Evolutionary conservation across 2,113 vertebrate genomes (phyloP).

Genomic region (Natator depressus): DNA sequence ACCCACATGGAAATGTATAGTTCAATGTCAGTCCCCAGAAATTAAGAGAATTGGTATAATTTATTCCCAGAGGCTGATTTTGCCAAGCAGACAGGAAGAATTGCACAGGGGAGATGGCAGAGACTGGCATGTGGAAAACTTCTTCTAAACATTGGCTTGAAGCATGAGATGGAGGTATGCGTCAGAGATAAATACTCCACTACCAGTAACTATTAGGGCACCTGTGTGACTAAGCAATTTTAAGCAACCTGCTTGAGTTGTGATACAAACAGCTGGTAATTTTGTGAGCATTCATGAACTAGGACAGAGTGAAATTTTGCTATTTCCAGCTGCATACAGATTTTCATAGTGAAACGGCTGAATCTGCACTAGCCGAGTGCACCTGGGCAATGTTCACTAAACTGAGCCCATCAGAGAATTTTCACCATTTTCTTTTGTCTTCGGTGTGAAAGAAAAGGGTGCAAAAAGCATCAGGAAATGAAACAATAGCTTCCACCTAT

Average conservation of each 20-base stretch:
- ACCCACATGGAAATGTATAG: not conserved
- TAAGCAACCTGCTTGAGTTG: rapidly evolving
- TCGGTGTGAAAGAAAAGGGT: not conserved
- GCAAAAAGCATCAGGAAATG: not conserved
- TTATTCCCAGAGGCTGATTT: not conserved
- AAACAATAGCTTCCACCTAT: not conserved
- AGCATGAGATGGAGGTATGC: not conserved
- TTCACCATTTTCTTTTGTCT: not conserved
- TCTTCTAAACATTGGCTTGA: not conserved
- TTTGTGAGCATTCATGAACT: not conserved
- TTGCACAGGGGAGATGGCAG: not conserved
- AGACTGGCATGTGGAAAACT: not conserved
- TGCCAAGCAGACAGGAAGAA: not conserved
- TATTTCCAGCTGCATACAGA: not conserved
- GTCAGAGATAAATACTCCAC: rapidly evolving
- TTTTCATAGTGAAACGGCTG: not conserved
- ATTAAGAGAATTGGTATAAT: not conserved
- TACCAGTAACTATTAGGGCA: not conserved
- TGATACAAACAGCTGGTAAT: not conserved
- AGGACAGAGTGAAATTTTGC: not conserved
- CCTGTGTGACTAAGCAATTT: rapidly evolving
- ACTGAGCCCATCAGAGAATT: not conserved
- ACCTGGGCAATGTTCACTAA: not conserved
- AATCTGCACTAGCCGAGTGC: not conserved
- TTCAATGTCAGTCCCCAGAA: not conserved